Conservation (phyloP, 1,140 invertebrate genomes). For the Battus philenor region DNA sequence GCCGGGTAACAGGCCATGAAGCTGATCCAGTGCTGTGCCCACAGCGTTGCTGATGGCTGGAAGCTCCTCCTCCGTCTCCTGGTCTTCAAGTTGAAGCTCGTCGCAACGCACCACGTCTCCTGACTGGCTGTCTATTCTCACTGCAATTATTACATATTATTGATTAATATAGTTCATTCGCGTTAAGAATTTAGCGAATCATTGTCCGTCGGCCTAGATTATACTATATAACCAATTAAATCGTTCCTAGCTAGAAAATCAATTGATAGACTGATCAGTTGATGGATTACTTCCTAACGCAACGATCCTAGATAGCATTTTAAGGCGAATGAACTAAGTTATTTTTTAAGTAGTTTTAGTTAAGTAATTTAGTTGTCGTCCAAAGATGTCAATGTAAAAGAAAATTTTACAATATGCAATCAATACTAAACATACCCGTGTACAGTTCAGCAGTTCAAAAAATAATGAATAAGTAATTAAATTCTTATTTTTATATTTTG, state of each 20-base stretch:
- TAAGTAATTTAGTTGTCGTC: no score
- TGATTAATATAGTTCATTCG: no score
- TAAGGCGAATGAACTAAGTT: no score
- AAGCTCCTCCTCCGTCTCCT: constrained; percentile 4
- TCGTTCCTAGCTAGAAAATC: background rate
- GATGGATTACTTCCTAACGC: background rate
- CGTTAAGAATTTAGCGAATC: background rate
- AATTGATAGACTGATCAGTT: background rate
- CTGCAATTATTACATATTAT: no score
- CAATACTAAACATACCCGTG: no score
- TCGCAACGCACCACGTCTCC: constrained; percentile 31
- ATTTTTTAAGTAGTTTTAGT: no score
- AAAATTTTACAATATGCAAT: no score
- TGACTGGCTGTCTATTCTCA: constrained; percentile 32
- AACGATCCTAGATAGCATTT: no score
- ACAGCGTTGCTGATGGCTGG: constrained; percentile 18
- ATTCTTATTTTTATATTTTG: no score
- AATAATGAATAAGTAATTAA: no score
- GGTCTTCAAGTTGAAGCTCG: constrained; percentile 12
- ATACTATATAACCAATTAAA: background rate
- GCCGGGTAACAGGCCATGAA: constrained; percentile 38
- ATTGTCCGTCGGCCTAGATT: background rate
- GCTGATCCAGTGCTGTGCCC: constrained; percentile 28
- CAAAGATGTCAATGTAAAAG: no score
- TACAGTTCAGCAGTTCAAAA: no score